These are phyloP conservation scores for Escarpia spicata DNA, from an alignment of 2,888 invertebrate genomes.

Conservation along the genomic window DNA sequence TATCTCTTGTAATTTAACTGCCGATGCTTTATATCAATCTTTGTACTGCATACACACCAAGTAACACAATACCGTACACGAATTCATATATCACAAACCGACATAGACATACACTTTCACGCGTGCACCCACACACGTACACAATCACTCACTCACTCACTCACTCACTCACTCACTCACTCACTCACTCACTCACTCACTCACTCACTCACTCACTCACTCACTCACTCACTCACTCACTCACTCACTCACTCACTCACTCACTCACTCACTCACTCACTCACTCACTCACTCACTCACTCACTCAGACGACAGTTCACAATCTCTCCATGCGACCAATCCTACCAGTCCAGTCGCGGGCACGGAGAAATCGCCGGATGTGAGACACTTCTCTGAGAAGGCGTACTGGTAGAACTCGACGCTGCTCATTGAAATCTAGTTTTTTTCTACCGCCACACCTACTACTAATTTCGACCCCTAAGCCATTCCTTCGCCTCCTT, in stretches of 20 bases:
- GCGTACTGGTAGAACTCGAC: constrained; percentile 48
- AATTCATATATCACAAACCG: no score
- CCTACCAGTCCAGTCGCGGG: neutral
- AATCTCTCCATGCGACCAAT: neutral
- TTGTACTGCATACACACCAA: no score
- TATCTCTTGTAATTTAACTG: no score
- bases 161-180: neutral
- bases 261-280: no score
- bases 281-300: no score
- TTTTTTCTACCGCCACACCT: no score
- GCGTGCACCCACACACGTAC: neutral
- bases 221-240: neutral
- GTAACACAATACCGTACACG: no score
- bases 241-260: neutral
- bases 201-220: neutral
- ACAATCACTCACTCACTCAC: neutral
- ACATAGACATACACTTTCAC: neutral
- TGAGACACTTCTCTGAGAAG: constrained; percentile 40
- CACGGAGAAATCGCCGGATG: neutral
- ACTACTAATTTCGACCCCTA: no score
- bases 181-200: neutral
- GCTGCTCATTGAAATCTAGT: constrained; percentile 37
- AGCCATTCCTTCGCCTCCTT: no score
- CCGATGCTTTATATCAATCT: no score
- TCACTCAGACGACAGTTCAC: no score